Base-by-base conservation (phyloP, 2,113 vertebrate species). In the Clarias macrocephalus region DNA sequence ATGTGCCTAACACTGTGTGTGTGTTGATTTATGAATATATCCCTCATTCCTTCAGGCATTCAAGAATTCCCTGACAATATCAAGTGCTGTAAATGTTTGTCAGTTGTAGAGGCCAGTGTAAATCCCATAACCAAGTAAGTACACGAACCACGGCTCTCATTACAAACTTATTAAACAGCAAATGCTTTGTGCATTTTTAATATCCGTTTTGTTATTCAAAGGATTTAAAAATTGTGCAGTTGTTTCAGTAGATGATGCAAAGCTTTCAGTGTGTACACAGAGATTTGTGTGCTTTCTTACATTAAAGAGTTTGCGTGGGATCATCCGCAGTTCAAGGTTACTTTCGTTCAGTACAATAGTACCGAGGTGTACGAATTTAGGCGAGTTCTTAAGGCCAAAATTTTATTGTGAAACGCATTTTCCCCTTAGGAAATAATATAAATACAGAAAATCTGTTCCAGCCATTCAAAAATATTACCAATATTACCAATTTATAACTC, bases 11-110 rank as follows among this genome's bases (percentile, higher is more conserved):
- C 3, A 21, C n/a, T 83, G 25, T 80, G 30, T 83, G 25, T 79
- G 30, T 83, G 11, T 52, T 85, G 84, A 85, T 86, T 79, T 80
- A 63, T 65, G 42, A 72, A 66, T 48, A 37, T 52, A 25, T 87
- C 19, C 65, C 25, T 82, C 33, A 60, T 85, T 89, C 86, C 91
- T 89, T 62, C 91, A 99, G 98, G 98, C 93, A 98, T 99, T 93
- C 98, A 99, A 95, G 98, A 99, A 94, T 99, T 99, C 93, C 98
- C 98, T 93, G 98, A 99, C 91, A 99, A 97, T 89, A 99, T 99
- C 88, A 99, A 99, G 94, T 99, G 98, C 91, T 99, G 98, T 96
- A 99, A 99, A 95, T 97, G 97, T 95, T 95, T 99, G 94, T 97
- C 98, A 89, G 97, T 99, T 93, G 97, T 99, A 92, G 98, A 99